phyloP scores from a whole-genome alignment of 2,797 vertebrate genomes.

The Danio aesculapii region DNA sequence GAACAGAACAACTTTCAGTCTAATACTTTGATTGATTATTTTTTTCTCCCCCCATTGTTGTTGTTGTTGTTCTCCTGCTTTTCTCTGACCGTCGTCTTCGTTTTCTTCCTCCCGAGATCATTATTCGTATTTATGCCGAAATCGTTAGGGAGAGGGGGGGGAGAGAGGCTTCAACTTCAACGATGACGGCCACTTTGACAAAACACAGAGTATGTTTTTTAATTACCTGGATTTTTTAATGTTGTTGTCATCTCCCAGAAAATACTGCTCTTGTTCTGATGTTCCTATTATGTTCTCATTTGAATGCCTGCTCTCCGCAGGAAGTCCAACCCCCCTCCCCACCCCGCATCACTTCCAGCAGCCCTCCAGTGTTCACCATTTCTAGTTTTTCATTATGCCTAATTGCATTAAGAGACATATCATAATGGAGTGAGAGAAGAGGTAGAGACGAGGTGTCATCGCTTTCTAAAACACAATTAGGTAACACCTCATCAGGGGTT shows the following conservation, averaged over 20 bases:
- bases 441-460: slow-evolving; percentile 67
- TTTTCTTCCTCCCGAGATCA: slow-evolving; percentile 62
- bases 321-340: slow-evolving; percentile 67
- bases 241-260: slow-evolving; percentile 76
- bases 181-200: slow-evolving; percentile 79
- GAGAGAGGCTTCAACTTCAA: slow-evolving; percentile 62
- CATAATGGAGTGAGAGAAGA: slow-evolving; percentile 68
- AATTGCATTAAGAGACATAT: slow-evolving; percentile 86
- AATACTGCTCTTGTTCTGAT: slow-evolving; percentile 73
- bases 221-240: slow-evolving; percentile 80
- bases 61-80: slow-evolving; percentile 49
- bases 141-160: slow-evolving; percentile 39
- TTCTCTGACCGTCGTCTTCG: slow-evolving; percentile 28
- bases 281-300: slow-evolving; percentile 81
- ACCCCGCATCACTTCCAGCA: slow-evolving; percentile 49
- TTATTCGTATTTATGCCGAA: slow-evolving; percentile 67
- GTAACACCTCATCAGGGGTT: slow-evolving; percentile 90
- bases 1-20: slow-evolving; percentile 75
- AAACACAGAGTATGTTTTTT: slow-evolving; percentile 79
- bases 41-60: slow-evolving; percentile 56
- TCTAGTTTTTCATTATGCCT: slow-evolving; percentile 71
- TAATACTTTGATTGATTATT: slow-evolving; percentile 73
- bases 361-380: slow-evolving; percentile 53
- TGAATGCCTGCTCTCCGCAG: slow-evolving; percentile 77
- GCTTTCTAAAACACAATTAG: slow-evolving; percentile 90